Conservation (phyloP, 2,113 vertebrate genomes). For the Eulacestoma nigropectus region DNA sequence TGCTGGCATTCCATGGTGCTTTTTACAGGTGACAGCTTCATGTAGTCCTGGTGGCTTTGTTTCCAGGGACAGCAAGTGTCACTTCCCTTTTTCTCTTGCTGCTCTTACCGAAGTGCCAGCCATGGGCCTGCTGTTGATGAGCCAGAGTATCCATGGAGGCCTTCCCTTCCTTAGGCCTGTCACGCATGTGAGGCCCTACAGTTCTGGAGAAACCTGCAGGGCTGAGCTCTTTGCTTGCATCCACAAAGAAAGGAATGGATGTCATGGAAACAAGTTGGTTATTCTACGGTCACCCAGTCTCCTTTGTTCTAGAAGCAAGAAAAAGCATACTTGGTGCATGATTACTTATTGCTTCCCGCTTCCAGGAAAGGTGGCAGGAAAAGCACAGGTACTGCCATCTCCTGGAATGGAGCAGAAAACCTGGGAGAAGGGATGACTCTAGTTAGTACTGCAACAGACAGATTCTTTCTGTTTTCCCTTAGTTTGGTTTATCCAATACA, state of each 20-base stretch:
- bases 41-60: background rate
- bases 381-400: no score
- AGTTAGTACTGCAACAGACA: background rate
- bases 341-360: background rate
- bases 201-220: background rate
- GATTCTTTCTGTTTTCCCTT: background rate
- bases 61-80: background rate
- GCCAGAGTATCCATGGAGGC: no score
- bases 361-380: background rate
- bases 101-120: background rate
- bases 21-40: background rate
- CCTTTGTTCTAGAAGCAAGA: background rate
- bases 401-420: background rate
- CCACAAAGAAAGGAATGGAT: background rate
- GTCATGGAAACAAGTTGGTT: background rate
- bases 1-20: background rate
- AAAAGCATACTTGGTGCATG: background rate
- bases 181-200: fast-evolving
- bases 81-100: background rate
- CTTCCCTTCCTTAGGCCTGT: background rate
- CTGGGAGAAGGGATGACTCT: background rate
- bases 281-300: background rate
- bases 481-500: background rate
- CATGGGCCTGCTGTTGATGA: background rate
- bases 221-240: background rate